Conservation (phyloP, 2,113 vertebrate species). For the Aspidoscelis tigris region DNA sequence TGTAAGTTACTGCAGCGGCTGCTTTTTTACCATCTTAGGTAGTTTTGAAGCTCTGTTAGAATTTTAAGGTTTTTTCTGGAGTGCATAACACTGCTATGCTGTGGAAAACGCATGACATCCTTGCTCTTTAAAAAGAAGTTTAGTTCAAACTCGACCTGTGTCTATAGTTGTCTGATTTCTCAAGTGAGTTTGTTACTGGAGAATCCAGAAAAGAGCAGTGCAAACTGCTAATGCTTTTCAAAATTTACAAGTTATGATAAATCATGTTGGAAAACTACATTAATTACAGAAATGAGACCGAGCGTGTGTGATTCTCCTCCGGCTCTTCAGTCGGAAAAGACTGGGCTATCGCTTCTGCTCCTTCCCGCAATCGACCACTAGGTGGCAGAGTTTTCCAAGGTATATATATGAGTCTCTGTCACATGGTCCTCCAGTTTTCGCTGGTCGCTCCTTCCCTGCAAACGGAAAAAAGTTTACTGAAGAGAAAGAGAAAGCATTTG, state of each 20-base stretch:
- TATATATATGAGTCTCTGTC: too few species aligned
- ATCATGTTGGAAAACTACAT: too few species aligned
- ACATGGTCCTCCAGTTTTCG: too few species aligned
- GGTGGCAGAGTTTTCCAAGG: too few species aligned
- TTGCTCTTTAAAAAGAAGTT: not conserved
- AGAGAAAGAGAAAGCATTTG: too few species aligned
- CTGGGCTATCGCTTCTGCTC: too few species aligned
- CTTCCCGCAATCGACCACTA: too few species aligned
- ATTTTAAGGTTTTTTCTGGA: not conserved
- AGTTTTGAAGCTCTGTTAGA: not conserved
- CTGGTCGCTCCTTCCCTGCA: too few species aligned
- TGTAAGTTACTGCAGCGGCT: conserved; percentile 82
- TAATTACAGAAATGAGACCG: too few species aligned
- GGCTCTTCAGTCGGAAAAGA: too few species aligned
- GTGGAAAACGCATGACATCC: not conserved
- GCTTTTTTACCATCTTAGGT: fast-evolving
- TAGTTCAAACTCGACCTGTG: not conserved
- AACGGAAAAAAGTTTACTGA: too few species aligned
- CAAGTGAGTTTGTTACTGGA: not conserved
- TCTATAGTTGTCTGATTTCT: not conserved
- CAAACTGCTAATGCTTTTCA: not conserved
- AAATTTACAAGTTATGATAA: not conserved
- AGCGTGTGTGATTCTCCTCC: too few species aligned
- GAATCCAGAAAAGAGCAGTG: not conserved
- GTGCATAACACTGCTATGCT: not conserved